phyloP scores from a whole-genome alignment of 1,140 invertebrate genomes.

The Melipona quadrifasciata region DNA sequence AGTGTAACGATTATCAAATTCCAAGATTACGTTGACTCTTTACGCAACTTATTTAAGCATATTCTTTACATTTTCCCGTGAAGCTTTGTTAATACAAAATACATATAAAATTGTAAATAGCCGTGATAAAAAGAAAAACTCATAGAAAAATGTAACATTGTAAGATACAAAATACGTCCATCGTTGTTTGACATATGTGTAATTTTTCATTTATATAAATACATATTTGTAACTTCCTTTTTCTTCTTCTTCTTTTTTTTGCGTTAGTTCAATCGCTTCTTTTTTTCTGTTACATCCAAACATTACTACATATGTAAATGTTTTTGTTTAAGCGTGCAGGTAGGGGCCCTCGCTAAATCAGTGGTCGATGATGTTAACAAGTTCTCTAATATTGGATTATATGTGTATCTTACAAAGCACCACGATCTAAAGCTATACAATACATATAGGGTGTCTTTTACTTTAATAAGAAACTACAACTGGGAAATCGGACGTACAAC shows the following conservation, averaged over 20 bases:
- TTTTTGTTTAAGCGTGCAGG: conserved; percentile 52
- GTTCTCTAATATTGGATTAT: conserved; percentile 60
- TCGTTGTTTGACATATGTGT: conserved; percentile 64
- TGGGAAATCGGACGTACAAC: conserved; percentile 20
- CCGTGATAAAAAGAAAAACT: conserved; percentile 62
- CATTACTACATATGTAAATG: conserved; percentile 2
- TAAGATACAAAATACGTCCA: conserved; percentile 72
- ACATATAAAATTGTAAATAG: conserved; percentile 72
- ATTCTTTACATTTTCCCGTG: conserved; percentile 19
- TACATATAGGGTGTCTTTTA: conserved; percentile 57
- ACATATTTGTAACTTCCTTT: not conserved
- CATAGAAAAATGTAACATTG: conserved; percentile 66
- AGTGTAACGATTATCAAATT: conserved; percentile 33
- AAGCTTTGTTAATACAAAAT: conserved; percentile 67
- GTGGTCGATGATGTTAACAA: conserved; percentile 57
- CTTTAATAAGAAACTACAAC: conserved; percentile 21
- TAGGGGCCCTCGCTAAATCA: conserved; percentile 65
- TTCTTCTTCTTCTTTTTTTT: not conserved
- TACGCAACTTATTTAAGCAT: conserved; percentile 51
- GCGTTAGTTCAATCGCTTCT: not conserved
- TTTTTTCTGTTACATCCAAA: conserved; percentile 15
- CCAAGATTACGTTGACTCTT: conserved; percentile 29
- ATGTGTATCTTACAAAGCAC: conserved; percentile 73
- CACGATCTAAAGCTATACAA: conserved; percentile 62
- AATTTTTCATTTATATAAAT: conserved; percentile 36